These are phyloP conservation scores for Myathropa florea DNA, from an alignment of 2,888 invertebrate species.

Conservation along the genomic window DNA sequence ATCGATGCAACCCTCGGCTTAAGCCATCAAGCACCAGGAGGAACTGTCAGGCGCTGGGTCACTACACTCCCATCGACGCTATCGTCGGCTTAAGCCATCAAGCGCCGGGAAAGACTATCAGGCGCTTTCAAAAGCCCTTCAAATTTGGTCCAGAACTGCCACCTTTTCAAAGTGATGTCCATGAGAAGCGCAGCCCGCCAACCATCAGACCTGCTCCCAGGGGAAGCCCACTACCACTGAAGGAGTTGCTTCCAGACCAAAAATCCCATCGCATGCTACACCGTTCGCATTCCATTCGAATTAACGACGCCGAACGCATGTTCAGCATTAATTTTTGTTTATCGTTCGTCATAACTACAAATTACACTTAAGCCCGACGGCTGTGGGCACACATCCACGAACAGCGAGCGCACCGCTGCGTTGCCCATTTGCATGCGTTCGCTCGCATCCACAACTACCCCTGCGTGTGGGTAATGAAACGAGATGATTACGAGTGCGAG, in stretches of 20 bases:
- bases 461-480: constrained; percentile 17
- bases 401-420: constrained; percentile 13
- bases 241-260: background rate
- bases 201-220: background rate
- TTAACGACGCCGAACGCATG: constrained; percentile 47
- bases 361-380: constrained; percentile 59
- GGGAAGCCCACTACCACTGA: background rate
- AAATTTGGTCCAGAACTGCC: too few species aligned
- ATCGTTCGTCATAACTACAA: constrained; percentile 59
- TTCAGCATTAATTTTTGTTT: constrained; percentile 63
- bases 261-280: background rate
- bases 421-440: constrained; percentile 53
- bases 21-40: too few species aligned
- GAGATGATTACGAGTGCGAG: constrained; percentile 46
- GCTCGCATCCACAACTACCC: background rate
- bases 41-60: too few species aligned
- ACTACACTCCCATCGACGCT: too few species aligned
- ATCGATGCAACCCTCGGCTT: too few species aligned
- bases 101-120: too few species aligned
- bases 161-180: too few species aligned
- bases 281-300: background rate
- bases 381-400: constrained; percentile 15
- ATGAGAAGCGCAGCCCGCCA: too few species aligned
- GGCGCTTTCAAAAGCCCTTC: too few species aligned
- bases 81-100: too few species aligned